Conservation (phyloP, 2,888 invertebrate genomes). For the Agrochola macilenta region DNA sequence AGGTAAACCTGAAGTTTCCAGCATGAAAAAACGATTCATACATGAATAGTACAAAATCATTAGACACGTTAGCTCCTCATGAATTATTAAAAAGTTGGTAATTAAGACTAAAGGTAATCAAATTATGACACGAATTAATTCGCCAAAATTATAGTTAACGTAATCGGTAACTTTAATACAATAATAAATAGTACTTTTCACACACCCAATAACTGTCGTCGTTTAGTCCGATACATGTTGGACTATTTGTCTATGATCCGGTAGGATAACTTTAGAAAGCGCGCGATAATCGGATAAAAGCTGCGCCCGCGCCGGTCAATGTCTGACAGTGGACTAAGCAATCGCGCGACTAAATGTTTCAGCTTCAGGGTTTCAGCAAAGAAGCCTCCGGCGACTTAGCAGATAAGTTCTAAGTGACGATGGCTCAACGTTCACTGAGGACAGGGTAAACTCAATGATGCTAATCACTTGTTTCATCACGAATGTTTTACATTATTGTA, state of each 20-base stretch:
- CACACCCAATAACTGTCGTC: constrained; percentile 52
- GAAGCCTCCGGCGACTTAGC: constrained; percentile 72
- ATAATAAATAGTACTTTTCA: constrained; percentile 13
- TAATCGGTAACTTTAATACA: neutral
- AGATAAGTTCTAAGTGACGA: constrained; percentile 67
- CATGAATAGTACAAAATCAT: neutral
- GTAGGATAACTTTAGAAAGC: constrained; percentile 49
- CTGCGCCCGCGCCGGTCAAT: constrained; percentile 71
- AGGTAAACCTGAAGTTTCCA: neutral
- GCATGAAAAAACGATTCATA: neutral
- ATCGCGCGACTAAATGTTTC: constrained; percentile 66
- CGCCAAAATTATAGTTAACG: neutral
- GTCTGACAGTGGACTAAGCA: constrained; percentile 73
- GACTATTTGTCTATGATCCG: constrained; percentile 8
- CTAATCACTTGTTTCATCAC: constrained; percentile 55
- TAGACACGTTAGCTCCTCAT: neutral
- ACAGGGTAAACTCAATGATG: constrained; percentile 49
- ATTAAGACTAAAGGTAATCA: neutral
- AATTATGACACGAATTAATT: constrained; percentile 1
- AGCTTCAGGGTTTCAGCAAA: constrained; percentile 66
- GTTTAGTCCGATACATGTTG: constrained; percentile 42
- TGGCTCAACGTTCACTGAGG: constrained; percentile 62
- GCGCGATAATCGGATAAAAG: constrained; percentile 42
- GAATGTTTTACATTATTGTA: constrained; percentile 42
- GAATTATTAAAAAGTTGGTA: neutral